Base-by-base conservation (phyloP, 1,140 invertebrate genomes). In the Ladona fulva region DNA sequence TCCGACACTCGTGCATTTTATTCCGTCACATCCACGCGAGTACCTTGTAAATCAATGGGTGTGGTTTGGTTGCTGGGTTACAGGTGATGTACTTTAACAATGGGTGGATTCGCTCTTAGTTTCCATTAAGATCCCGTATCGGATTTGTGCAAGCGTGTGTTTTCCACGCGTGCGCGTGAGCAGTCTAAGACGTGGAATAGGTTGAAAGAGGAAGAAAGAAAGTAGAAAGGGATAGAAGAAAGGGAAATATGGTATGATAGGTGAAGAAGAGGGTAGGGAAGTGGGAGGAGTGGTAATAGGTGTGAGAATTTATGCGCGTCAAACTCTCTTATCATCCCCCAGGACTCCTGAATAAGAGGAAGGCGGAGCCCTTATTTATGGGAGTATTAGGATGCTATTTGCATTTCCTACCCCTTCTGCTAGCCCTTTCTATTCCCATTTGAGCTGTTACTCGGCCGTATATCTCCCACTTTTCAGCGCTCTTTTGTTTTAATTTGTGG, bases 51-150 rank as follows among this genome's bases (percentile, higher is more conserved):
- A 66, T 66, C 52, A 66, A 66, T 66, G 52, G 52, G 52, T 12
- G 52, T 66, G 52, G 52, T 66, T 66, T 66, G 52, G 52, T 66
- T 12, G 52, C 52, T 12, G 52, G 52, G 52, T 66, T 66, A 66
- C 52, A 66, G 52, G 52, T 66, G 52, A 66, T 66, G 52, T 66
- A 66, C 52, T 66, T 66, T 66, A 66, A 66, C 52, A 66, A 66
- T 66, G 52, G 52, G 52, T 66, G 52, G 52, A 22, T 66, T 66
- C 52, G 3, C 52, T 66, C 52, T 66, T 66, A 66, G 52, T 66
- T 66, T 66, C 52, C 52, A 66, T 66, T 66, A 6, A 66, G 52
- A 66, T 66, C 52, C 52, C 52, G n/a, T 66, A 66, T 66, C 52
- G 52, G 52, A 66, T 66, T 66, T 37, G 29, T 5, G 29, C 29